A percentile compares a stretch with the other conserved stretches of the same genome.
These are phyloP conservation scores for Pyrochroa serraticornis DNA, from an alignment of 2,888 invertebrate genomes.

Conservation along the genomic window DNA sequence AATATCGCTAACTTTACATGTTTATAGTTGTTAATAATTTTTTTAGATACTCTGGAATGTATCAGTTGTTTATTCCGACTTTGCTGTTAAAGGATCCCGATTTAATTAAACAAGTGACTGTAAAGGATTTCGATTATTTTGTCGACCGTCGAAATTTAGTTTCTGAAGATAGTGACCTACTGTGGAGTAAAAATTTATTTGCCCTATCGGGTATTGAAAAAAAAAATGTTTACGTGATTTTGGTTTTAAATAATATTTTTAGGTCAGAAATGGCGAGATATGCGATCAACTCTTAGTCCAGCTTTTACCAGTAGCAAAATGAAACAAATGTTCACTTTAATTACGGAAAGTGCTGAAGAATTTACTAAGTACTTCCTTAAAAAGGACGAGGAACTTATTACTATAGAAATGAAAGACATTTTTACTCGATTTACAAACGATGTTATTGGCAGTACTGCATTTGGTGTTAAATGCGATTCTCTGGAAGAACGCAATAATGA, in stretches of 20 bases:
- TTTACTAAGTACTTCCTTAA: slow-evolving; percentile 34
- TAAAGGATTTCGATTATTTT: slow-evolving; percentile 65
- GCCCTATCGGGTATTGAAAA: too few relatives aligned
- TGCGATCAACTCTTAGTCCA: slow-evolving; percentile 45
- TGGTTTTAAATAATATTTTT: too few relatives aligned
- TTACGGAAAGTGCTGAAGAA: slow-evolving; percentile 39
- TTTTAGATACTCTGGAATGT: slow-evolving; percentile 33
- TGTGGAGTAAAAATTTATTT: slow-evolving; percentile 56
- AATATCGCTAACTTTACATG: neutral
- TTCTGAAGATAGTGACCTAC: slow-evolving; percentile 52
- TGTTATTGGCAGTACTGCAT: slow-evolving; percentile 64
- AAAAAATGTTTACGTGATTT: too few relatives aligned
- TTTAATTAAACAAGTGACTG: slow-evolving; percentile 62
- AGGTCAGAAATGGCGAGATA: slow-evolving; percentile 37
- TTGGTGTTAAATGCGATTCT: slow-evolving; percentile 63
- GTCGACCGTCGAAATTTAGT: slow-evolving; percentile 52
- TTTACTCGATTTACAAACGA: slow-evolving; percentile 64
- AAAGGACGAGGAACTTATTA: slow-evolving; percentile 33
- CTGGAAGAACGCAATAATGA: slow-evolving; percentile 60
- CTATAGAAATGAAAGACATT: slow-evolving; percentile 58
- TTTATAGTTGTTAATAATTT: neutral
- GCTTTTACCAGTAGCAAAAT: slow-evolving; percentile 47
- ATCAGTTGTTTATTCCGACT: slow-evolving; percentile 48
- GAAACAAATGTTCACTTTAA: slow-evolving; percentile 41
- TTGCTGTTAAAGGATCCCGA: slow-evolving; percentile 63